phyloP scores from a whole-genome alignment of 2,113 vertebrate genomes.

The Dascyllus trimaculatus region DNA sequence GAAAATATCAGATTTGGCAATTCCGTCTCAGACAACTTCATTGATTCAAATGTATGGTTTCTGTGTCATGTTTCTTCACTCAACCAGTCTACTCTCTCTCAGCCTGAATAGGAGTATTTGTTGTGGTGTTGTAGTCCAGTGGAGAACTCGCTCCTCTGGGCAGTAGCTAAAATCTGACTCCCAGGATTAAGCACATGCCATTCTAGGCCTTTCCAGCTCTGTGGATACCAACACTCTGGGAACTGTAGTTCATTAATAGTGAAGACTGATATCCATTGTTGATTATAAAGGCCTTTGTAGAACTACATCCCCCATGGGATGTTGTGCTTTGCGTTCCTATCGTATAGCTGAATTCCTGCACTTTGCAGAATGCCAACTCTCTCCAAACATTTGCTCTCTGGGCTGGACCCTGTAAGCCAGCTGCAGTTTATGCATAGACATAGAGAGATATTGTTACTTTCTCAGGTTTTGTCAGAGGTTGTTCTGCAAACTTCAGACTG shows the following conservation, averaged over 20 bases:
- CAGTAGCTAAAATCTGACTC: conserved; percentile 83
- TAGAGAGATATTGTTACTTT: neutral
- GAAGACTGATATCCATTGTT: conserved; percentile 79
- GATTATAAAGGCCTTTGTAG: conserved; percentile 64
- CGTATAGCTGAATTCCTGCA: conserved; percentile 74
- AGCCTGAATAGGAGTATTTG: conserved; percentile 62
- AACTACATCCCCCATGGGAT: conserved; percentile 77
- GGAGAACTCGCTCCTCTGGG: conserved; percentile 72
- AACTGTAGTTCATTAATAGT: conserved; percentile 84
- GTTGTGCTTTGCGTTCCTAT: conserved; percentile 57
- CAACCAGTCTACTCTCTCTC: neutral
- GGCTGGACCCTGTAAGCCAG: conserved; percentile 26
- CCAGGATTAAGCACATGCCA: conserved; percentile 85
- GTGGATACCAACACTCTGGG: conserved; percentile 79
- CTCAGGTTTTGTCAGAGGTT: conserved; percentile 9
- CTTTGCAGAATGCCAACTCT: conserved; percentile 66
- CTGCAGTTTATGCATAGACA: conserved; percentile 37
- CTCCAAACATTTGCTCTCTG: conserved; percentile 41
- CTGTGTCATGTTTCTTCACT: conserved; percentile 42
- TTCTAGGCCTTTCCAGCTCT: conserved; percentile 83
- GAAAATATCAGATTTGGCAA: conserved; percentile 40
- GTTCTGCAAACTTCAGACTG: conserved; percentile 10
- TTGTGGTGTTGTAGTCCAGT: conserved; percentile 70
- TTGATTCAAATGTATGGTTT: conserved; percentile 39
- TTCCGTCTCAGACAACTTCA: conserved; percentile 2